Conservation (phyloP, 1,140 invertebrate genomes). For the Drosophila navojoa region DNA sequence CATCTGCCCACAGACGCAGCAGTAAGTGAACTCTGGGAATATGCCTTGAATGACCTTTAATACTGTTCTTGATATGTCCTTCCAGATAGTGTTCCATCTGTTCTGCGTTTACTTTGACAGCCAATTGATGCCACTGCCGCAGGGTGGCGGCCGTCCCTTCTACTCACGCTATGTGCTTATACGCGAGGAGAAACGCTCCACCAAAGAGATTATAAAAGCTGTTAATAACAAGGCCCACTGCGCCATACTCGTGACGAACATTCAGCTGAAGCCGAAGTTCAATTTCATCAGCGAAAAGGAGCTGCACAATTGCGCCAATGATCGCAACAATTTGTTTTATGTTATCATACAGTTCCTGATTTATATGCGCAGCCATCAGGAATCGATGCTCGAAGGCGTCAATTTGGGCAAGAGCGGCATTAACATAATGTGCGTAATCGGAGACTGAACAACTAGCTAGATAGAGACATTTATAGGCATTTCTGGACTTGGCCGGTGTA, state of each 20-base stretch:
- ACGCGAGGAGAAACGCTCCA: constrained; percentile 80
- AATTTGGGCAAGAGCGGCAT: constrained; percentile 91
- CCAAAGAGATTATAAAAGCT: constrained; percentile 82
- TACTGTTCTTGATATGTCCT: not conserved
- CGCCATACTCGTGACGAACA: constrained; percentile 72
- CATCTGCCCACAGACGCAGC: constrained; percentile 91
- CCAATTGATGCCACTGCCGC: constrained; percentile 90
- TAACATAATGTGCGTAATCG: constrained; percentile 91
- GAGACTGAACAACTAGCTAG: constrained; percentile 80
- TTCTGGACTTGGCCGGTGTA: constrained; percentile 17
- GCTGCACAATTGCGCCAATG: constrained; percentile 85
- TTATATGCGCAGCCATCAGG: constrained; percentile 89
- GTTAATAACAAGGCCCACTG: constrained; percentile 81
- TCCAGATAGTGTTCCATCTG: constrained; percentile 92
- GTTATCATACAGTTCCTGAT: constrained; percentile 91
- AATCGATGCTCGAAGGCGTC: constrained; percentile 91
- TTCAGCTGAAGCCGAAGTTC: constrained; percentile 77
- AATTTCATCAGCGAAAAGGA: constrained; percentile 84
- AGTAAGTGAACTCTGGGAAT: constrained; percentile 84
- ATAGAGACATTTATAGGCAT: not conserved
- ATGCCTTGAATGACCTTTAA: not conserved
- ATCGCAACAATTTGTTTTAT: constrained; percentile 93
- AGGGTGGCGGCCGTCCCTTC: constrained; percentile 91
- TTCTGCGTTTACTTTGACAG: constrained; percentile 92
- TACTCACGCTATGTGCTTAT: constrained; percentile 84